Evolutionary conservation across 2,888 invertebrate genomes (phyloP).

Genomic region (Tetropium fuscum): DNA sequence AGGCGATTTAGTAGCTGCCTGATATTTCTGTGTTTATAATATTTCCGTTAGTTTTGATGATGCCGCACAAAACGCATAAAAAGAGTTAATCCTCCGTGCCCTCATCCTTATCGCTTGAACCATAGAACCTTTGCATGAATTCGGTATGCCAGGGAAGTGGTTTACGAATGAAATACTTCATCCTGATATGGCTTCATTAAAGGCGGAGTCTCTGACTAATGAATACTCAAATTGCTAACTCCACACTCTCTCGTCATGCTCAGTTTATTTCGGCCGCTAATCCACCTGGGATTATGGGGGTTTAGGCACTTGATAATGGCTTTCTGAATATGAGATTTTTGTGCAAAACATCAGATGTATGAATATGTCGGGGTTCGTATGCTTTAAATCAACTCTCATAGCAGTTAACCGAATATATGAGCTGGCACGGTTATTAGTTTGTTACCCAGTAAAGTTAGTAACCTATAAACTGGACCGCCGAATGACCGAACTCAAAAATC

Average conservation of each 20-base stretch:
- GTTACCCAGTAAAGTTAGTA: no score
- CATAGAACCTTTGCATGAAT: conserved; percentile 20
- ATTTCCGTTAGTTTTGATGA: no score
- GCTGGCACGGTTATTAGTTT: no score
- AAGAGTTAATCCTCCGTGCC: background rate
- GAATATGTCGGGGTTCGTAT: no score
- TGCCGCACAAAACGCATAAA: no score
- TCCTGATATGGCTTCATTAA: conserved; percentile 21
- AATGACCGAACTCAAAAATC: no score
- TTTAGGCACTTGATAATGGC: conserved; percentile 26
- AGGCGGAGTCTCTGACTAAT: conserved; percentile 41
- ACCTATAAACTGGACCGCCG: no score
- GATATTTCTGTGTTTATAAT: no score
- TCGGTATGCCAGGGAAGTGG: conserved; percentile 32
- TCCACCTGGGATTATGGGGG: conserved; percentile 26
- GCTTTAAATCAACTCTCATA: no score
- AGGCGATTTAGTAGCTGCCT: no score
- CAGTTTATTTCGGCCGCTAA: conserved; percentile 27
- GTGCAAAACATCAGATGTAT: no score
- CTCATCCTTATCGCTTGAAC: conserved; percentile 4
- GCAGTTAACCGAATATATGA: no score
- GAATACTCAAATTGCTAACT: conserved; percentile 50
- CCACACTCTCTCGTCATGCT: conserved; percentile 23
- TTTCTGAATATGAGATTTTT: conserved; percentile 23
- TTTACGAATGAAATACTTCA: conserved; percentile 32